phyloP scores from a whole-genome alignment of 2,797 vertebrate species.

The Aldrovandia affinis region DNA sequence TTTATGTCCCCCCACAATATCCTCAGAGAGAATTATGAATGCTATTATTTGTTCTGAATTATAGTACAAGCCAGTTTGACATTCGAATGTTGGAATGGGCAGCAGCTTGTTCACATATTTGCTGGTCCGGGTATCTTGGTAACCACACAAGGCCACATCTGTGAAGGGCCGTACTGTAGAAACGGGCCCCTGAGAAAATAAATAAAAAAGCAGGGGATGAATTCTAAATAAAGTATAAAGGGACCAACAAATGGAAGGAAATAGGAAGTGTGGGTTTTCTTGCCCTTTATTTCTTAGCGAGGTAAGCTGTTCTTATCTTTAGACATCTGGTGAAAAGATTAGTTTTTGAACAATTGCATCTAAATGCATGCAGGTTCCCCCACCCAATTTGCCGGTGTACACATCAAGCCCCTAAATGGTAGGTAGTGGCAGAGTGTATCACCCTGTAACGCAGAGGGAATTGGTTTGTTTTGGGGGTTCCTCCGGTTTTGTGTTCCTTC shows the following conservation, averaged over 20 bases:
- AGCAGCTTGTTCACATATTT: conserved; percentile 65
- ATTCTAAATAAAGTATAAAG: conserved; percentile 18
- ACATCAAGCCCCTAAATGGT: neutral
- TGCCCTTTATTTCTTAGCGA: neutral
- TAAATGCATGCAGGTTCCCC: conserved; percentile 16
- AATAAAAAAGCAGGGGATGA: neutral
- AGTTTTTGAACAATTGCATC: conserved; percentile 58
- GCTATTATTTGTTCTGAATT: conserved; percentile 72
- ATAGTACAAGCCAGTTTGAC: conserved; percentile 58
- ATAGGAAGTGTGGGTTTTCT: conserved; percentile 25
- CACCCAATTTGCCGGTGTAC: conserved; percentile 3
- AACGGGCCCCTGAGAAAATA: conserved; percentile 24
- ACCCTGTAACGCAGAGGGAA: neutral
- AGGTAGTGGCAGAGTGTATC: neutral
- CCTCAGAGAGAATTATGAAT: conserved; percentile 68
- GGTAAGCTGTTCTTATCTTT: neutral
- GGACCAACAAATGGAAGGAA: conserved; percentile 25
- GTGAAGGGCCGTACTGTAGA: conserved; percentile 57
- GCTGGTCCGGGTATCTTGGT: conserved; percentile 62
- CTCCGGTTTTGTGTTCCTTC: conserved; percentile 51
- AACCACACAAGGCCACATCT: conserved; percentile 61
- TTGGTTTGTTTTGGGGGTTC: conserved; percentile 24
- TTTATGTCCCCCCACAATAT: conserved; percentile 45
- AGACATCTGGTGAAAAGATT: conserved; percentile 33
- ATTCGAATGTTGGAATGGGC: conserved; percentile 58